Conservation (phyloP, 2,888 invertebrate species). For the Dasypogon diadema region DNA sequence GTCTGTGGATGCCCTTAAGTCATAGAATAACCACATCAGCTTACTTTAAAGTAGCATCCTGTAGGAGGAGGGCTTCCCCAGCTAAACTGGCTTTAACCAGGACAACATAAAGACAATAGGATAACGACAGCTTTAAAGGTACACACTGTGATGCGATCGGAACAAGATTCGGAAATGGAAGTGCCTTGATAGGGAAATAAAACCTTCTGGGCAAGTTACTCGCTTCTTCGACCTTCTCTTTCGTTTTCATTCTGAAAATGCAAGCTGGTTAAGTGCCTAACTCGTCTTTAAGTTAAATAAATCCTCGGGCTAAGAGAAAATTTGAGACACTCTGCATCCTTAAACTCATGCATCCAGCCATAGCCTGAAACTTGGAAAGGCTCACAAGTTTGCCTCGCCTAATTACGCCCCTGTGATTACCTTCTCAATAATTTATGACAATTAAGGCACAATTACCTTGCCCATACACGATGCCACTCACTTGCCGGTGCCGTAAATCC, state of each 20-base stretch:
- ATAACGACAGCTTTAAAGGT: constrained; percentile 24
- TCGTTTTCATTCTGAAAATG: too few relatives aligned
- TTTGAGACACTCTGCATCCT: too few relatives aligned
- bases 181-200: constrained; percentile 34
- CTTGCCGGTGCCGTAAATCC: background rate
- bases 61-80: constrained; percentile 24
- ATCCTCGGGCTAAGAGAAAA: background rate
- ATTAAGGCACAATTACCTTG: constrained; percentile 10
- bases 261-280: too few relatives aligned
- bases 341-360: too few relatives aligned
- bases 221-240: constrained; percentile 27
- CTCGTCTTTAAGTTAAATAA: too few relatives aligned
- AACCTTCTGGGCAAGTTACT: constrained; percentile 35
- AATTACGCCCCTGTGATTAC: background rate
- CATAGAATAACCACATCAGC: constrained; percentile 46
- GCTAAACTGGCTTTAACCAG: constrained; percentile 30
- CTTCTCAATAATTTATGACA: constrained; percentile 20
- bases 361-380: too few relatives aligned
- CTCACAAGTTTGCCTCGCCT: too few relatives aligned
- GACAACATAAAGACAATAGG: constrained; percentile 28
- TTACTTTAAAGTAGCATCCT: constrained; percentile 45
- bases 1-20: constrained; percentile 39
- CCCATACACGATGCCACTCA: background rate
- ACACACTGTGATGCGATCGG: background rate
- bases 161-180: constrained; percentile 12